phyloP scores from a whole-genome alignment of 2,888 invertebrate genomes.

The Oasisia sp. region DNA sequence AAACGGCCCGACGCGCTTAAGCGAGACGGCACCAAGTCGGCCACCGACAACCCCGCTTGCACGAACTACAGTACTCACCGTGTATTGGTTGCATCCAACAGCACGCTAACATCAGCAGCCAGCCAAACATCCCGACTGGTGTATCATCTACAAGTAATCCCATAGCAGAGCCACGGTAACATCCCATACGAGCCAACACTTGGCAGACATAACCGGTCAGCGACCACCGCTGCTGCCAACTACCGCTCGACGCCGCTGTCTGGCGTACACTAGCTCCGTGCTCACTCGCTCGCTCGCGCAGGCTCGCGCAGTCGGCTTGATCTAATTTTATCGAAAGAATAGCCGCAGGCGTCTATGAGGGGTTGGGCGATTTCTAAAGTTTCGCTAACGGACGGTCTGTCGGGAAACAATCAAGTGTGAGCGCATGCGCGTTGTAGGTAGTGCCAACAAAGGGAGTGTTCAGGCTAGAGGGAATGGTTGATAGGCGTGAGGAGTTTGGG shows the following conservation, averaged over 20 bases:
- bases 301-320: not conserved
- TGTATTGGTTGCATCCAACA: not conserved
- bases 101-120: not conserved
- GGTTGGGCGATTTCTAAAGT: not conserved
- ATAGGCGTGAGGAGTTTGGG: not conserved
- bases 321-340: slow-evolving; percentile 17
- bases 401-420: not conserved
- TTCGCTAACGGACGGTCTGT: not conserved
- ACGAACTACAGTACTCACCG: not conserved
- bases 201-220: not conserved
- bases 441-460: not conserved
- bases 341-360: not conserved
- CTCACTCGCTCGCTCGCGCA: not conserved
- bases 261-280: not conserved
- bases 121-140: not conserved
- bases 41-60: too few species aligned
- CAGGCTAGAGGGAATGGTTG: not conserved
- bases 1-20: not conserved
- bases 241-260: not conserved
- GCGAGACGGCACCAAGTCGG: not conserved
- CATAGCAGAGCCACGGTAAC: not conserved
- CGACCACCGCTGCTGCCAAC: not conserved
- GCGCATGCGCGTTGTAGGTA: not conserved
- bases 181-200: not conserved
- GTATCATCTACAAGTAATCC: slow-evolving; percentile 1